Base-by-base conservation (phyloP, 1,140 invertebrate genomes). In the Probaryconus sp. region DNA sequence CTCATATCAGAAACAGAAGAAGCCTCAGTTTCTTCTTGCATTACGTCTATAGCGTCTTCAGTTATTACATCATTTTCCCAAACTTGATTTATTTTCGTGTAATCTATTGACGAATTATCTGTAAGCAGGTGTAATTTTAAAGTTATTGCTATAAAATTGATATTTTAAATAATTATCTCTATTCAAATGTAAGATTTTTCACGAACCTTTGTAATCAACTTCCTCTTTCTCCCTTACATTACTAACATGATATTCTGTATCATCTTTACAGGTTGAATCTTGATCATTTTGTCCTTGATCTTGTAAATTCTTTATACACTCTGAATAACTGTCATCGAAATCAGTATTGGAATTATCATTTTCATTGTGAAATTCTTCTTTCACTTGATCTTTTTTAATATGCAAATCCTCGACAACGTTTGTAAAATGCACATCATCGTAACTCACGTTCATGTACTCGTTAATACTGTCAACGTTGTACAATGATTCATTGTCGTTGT, bases 361-460 rank as follows among this genome's bases (percentile, higher is more conserved):
- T 3, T 24, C 31, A n/a, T 31, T 16, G 16, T 42, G 14, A 33
- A 13, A 13, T 5, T 21, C 7, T 2, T 5, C 0, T 10, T 26
- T 1, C 3, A 7, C 9, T 40, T 17, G 11, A 6, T 38, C 18
- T 9, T n/a, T 11, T 24, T 24, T 28, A 0, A 2, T n/a, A 14
- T 13, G n/a, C 7, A 24, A 3, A 35, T 16, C 38, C 2, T 20
- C 18, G 21, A 9, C 11, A n/a, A n/a, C 43, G 13, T 31, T 14
- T 3, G 21, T 21, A 17, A 48, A 28, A 17, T 55, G 42, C 7
- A 18, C 47, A 9, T 35, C 70, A 1, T 70, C 58, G 33, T 68
- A 72, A 51, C 69, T 45, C 14, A 61, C 61, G 17, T 61, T 17
- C 61, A 77, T 72, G 40, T 77, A 77, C n/a, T 68, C 74, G 18